Base-by-base conservation (phyloP, 2,113 vertebrate species). In the Anolis carolinensis region DNA sequence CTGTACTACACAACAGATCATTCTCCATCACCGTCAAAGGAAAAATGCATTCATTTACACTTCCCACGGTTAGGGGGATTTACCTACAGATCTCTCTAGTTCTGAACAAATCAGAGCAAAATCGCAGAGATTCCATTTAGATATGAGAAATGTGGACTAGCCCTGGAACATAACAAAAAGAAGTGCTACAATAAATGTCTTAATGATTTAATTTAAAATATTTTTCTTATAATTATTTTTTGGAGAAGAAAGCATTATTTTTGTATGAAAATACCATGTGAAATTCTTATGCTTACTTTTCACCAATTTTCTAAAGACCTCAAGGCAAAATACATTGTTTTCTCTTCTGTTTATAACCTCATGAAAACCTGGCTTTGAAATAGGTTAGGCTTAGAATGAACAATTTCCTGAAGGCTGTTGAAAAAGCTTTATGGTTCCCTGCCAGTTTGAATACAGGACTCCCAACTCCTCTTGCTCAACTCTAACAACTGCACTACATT, bases 1-100 rank as follows among this genome's bases (percentile, higher is more conserved):
- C 89, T 63, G 21, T 91, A 20, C 39, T 48, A 34, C n/a, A 48
- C 25, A 86, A 36, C 70, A 86, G 36, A 73, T 16, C 23, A 7
- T 10, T n/a, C 27, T 32, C 59, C 21, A 36, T 68, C 77, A 62
- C 21, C 83, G 75, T 3, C 30, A 32, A 7, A 75, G 10, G 65
- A 18, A 48, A 30, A 86, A 16, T 30, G 39, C 55, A 78, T 77
- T 20, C 23, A 18, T 59, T 59, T 36, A 1, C 55, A 25, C 5
- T 59, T 84, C 65, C 36, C 27, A 39, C 23, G 13, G 52, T 74
- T 21, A 74, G 44, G 62, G 55, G 70, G 25, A 59, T 76, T n/a
- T 32, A 82, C n/a, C 39, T 75, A 52, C n/a, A 75, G 34, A 36
- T 63, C 9, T 39, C 67, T 70, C 55, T 44, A 76, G 67, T 55